These are phyloP conservation scores for Pandemis corylana DNA, from an alignment of 2,888 invertebrate species.

Conservation along the genomic window DNA sequence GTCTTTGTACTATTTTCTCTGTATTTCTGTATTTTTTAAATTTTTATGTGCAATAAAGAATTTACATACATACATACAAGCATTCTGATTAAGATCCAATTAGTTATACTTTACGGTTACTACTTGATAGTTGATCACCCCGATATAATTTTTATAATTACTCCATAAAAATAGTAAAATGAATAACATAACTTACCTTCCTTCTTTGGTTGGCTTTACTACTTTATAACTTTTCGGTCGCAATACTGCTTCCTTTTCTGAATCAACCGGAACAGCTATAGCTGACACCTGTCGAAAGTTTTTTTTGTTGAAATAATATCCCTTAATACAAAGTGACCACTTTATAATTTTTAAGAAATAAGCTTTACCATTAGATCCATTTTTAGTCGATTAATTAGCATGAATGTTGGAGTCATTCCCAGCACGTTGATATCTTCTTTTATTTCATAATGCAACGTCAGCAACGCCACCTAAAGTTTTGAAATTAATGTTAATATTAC, in stretches of 20 bases:
- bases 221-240: constrained; percentile 58
- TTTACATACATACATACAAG: no score
- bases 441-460: constrained; percentile 87
- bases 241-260: constrained; percentile 46
- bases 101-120: no score
- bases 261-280: constrained; percentile 53
- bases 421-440: constrained; percentile 88
- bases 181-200: constrained; percentile 39
- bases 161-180: no score
- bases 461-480: constrained; percentile 80
- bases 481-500: not conserved
- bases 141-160: no score
- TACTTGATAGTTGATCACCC: no score
- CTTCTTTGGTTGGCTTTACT: constrained; percentile 56
- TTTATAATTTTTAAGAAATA: constrained; percentile 50
- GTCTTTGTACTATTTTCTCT: no score
- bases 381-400: constrained; percentile 86
- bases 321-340: no score
- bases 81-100: no score
- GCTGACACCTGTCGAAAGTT: constrained; percentile 48
- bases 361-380: constrained; percentile 80
- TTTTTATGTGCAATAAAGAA: no score
- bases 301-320: constrained; percentile 50
- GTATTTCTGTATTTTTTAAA: no score
- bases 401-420: constrained; percentile 86